Conservation (phyloP, 2,113 vertebrate genomes). For the Thalassoma bifasciatum region DNA sequence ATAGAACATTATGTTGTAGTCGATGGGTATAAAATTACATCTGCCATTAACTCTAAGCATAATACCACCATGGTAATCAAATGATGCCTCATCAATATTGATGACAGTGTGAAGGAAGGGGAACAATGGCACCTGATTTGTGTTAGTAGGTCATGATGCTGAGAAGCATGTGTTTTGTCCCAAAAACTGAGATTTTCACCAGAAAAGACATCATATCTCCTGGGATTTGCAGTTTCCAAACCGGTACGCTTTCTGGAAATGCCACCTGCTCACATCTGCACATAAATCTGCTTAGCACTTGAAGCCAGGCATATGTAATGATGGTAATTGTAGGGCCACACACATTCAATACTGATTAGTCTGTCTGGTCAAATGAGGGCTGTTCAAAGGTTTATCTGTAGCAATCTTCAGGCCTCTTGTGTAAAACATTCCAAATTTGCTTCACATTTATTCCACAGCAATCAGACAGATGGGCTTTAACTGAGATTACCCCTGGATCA, state of each 20-base stretch:
- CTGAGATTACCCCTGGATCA: slow-evolving; percentile 42
- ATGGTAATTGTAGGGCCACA: slow-evolving; percentile 29
- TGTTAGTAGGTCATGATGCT: slow-evolving; percentile 20
- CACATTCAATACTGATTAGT: slow-evolving; percentile 7
- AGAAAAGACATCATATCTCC: slow-evolving; percentile 21
- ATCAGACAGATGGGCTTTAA: slow-evolving; percentile 30
- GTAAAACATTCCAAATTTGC: slow-evolving; percentile 24
- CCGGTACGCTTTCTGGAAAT: neutral
- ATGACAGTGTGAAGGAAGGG: slow-evolving; percentile 41
- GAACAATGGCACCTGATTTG: slow-evolving; percentile 53
- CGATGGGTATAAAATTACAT: slow-evolving; percentile 75
- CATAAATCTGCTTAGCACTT: neutral
- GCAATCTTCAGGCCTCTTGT: slow-evolving; percentile 8
- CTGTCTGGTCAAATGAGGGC: slow-evolving; percentile 10
- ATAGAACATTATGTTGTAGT: slow-evolving; percentile 66
- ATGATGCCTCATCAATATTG: slow-evolving; percentile 71
- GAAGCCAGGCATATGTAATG: slow-evolving; percentile 20
- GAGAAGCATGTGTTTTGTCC: slow-evolving; percentile 5
- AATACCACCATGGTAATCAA: slow-evolving; percentile 65
- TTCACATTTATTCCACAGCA: slow-evolving; percentile 29
- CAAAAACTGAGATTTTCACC: slow-evolving; percentile 26
- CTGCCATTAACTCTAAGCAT: slow-evolving; percentile 69
- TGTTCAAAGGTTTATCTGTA: slow-evolving; percentile 13
- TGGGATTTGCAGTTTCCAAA: neutral
- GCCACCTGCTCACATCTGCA: neutral